Conservation (phyloP, 1,140 invertebrate genomes). For the Drosophila bipectinata region DNA sequence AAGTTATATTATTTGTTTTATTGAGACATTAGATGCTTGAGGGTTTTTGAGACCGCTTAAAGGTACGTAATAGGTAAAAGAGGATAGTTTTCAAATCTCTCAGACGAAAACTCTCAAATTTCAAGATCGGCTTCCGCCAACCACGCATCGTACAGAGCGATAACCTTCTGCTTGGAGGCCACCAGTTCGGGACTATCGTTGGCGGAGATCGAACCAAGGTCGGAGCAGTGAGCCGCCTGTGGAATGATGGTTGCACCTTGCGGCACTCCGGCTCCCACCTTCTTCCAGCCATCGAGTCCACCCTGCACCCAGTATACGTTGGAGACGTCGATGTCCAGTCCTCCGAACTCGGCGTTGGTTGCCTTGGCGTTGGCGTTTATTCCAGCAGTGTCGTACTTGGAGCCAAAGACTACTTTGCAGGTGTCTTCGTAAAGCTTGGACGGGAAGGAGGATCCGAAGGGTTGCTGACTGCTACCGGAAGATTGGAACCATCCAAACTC, state of each 20-base stretch:
- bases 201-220: slow-evolving; percentile 85
- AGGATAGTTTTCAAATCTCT: neutral
- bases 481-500: slow-evolving; percentile 91
- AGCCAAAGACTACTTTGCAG: slow-evolving; percentile 88
- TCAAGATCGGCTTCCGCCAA: slow-evolving; percentile 21
- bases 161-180: slow-evolving; percentile 62
- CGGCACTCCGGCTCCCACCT: slow-evolving; percentile 85
- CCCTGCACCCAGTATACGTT: slow-evolving; percentile 88
- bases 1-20: slow-evolving; percentile 1
- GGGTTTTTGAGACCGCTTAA: neutral
- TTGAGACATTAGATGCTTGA: neutral
- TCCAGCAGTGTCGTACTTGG: slow-evolving; percentile 31
- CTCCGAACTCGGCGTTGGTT: slow-evolving; percentile 87
- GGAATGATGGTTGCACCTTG: slow-evolving; percentile 68
- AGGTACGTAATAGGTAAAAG: neutral
- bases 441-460: slow-evolving; percentile 87
- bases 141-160: slow-evolving; percentile 64
- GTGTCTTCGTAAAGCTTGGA: slow-evolving; percentile 86
- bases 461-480: slow-evolving; percentile 85
- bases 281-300: slow-evolving; percentile 87
- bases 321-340: slow-evolving; percentile 84
- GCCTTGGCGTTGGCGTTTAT: slow-evolving; percentile 77
- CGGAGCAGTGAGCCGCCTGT: slow-evolving; percentile 87
- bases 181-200: slow-evolving; percentile 85
- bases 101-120: neutral